phyloP scores from a whole-genome alignment of 2,888 invertebrate species.

The Dryobota labecula region DNA sequence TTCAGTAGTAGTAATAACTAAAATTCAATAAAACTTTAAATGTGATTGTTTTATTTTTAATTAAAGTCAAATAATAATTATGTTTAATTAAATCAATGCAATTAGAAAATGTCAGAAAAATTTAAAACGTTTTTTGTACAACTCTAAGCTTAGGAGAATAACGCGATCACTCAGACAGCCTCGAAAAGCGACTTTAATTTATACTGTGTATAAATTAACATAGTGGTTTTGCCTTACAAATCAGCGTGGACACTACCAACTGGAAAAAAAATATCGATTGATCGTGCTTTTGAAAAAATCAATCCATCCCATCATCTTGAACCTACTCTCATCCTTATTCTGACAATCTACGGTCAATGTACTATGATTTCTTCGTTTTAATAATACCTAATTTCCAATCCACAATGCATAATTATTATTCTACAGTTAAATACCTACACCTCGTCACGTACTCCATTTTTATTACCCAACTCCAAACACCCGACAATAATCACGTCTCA shows the following conservation, averaged over 20 bases:
- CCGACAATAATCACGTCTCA: constrained; percentile 28
- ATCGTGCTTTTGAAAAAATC: not conserved
- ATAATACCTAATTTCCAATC: not conserved
- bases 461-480: constrained; percentile 39
- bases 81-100: too few relatives aligned
- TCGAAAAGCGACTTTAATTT: too few relatives aligned
- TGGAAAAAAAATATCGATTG: too few relatives aligned
- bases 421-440: not conserved
- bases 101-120: too few relatives aligned
- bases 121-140: too few relatives aligned
- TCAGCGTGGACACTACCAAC: not conserved
- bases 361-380: not conserved
- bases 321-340: not conserved
- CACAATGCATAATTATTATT: not conserved
- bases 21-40: too few relatives aligned
- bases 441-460: constrained; percentile 29
- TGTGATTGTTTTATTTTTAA: too few relatives aligned
- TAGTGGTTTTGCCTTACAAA: not conserved
- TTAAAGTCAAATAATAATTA: too few relatives aligned
- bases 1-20: too few relatives aligned
- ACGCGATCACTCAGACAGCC: too few relatives aligned
- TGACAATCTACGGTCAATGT: not conserved
- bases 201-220: too few relatives aligned
- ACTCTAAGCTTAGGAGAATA: too few relatives aligned
- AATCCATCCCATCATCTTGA: not conserved